Conservation (phyloP, 2,888 invertebrate genomes). For the Acleris emargana region DNA sequence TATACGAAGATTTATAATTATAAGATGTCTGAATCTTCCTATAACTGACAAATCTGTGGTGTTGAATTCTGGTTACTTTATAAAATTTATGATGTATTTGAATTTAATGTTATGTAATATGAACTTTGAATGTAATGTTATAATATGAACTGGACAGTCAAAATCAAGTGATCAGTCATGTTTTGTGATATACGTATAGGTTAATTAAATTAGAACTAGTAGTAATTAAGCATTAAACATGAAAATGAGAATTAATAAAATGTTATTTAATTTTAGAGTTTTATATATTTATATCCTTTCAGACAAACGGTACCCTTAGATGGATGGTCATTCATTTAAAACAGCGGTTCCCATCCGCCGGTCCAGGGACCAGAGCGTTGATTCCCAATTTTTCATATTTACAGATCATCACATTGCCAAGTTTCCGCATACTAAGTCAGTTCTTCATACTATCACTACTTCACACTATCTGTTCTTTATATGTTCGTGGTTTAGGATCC, state of each 20-base stretch:
- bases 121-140: slow-evolving; percentile 22
- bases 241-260: slow-evolving; percentile 63
- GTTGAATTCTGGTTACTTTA: slow-evolving; percentile 8
- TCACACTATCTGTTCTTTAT: too few species aligned
- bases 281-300: slow-evolving; percentile 34
- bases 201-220: slow-evolving; percentile 50
- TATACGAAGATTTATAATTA: slow-evolving; percentile 18
- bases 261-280: slow-evolving; percentile 56
- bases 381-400: too few species aligned
- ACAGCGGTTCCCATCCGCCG: too few species aligned
- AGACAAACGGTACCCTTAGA: not conserved
- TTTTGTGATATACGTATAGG: slow-evolving; percentile 73
- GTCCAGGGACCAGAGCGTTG: too few species aligned
- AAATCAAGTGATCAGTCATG: slow-evolving; percentile 61
- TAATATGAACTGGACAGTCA: slow-evolving; percentile 38
- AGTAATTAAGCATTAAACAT: slow-evolving; percentile 39
- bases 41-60: slow-evolving; percentile 18
- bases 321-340: too few species aligned
- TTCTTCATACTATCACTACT: too few species aligned
- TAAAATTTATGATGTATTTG: slow-evolving; percentile 13
- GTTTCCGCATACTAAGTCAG: too few species aligned
- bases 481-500: too few species aligned
- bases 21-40: slow-evolving; percentile 11
- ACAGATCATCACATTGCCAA: too few species aligned
- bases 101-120: slow-evolving; percentile 24